Conservation (phyloP, 2,888 invertebrate species). For the Phlogophora meticulosa region DNA sequence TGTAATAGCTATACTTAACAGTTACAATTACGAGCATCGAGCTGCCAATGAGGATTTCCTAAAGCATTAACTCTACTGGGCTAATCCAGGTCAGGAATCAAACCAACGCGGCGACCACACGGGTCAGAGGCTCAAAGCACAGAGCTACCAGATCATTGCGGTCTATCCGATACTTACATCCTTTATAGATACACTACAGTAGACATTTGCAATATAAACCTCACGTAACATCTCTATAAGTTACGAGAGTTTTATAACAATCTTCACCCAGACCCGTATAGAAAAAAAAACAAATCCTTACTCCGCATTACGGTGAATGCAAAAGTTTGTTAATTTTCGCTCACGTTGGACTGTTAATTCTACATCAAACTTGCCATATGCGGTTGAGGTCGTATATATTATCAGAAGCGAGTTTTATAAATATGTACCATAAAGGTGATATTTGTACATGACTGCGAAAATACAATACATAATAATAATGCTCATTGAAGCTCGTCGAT, state of each 20-base stretch:
- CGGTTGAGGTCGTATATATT: constrained; percentile 24
- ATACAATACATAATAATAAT: constrained; percentile 48
- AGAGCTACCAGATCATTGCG: constrained; percentile 4
- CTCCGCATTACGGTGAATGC: constrained; percentile 24
- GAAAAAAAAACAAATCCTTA: constrained; percentile 20
- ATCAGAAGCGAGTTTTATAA: constrained; percentile 35
- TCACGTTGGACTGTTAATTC: constrained; percentile 27
- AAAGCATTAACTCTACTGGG: constrained; percentile 34
- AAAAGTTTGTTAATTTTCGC: constrained; percentile 47
- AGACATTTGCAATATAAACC: background rate
- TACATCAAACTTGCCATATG: constrained; percentile 42
- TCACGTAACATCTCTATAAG: constrained; percentile 3
- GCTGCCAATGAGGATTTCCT: constrained; percentile 48
- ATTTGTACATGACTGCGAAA: constrained; percentile 36
- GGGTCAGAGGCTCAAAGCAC: background rate
- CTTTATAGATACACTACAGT: background rate
- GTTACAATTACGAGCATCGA: constrained; percentile 30
- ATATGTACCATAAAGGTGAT: constrained; percentile 40
- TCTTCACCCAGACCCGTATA: constrained; percentile 13
- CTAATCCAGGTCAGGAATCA: constrained; percentile 38
- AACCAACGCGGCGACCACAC: constrained; percentile 27
- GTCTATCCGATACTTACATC: background rate
- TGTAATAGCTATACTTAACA: background rate
- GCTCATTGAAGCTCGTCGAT: constrained; percentile 69
- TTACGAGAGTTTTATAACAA: constrained; percentile 28